A percentile compares a stretch with the other conserved stretches of the same genome.
Conservation (phyloP, 1,140 invertebrate genomes). For the Lordiphosa mommai region DNA sequence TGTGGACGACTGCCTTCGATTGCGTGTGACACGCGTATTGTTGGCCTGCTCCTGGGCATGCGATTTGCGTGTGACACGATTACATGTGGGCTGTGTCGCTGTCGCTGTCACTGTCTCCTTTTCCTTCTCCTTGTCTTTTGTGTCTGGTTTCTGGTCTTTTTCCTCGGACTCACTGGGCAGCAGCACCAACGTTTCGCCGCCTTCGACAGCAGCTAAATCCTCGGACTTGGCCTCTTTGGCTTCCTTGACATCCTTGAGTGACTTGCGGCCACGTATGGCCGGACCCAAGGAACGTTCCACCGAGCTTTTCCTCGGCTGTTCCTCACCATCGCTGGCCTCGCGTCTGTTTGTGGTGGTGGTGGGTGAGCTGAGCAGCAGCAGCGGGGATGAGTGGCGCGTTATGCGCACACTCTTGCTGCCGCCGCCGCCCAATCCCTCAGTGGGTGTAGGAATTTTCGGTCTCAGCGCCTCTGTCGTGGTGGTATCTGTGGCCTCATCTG, state of each 20-base stretch:
- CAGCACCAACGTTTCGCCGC: slow-evolving; percentile 22
- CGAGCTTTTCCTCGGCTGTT: slow-evolving; percentile 34
- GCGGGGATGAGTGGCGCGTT: slow-evolving; percentile 64
- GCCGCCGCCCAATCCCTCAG: slow-evolving; percentile 8
- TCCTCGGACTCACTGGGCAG: slow-evolving; percentile 5
- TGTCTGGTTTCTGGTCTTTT: slow-evolving; percentile 48
- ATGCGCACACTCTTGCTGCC: slow-evolving; percentile 40
- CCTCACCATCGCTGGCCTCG: slow-evolving; percentile 25
- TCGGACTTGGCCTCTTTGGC: slow-evolving; percentile 53
- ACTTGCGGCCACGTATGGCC: slow-evolving; percentile 66
- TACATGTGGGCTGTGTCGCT: slow-evolving; percentile 38
- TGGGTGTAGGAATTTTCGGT: slow-evolving; percentile 17
- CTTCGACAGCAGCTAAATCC: slow-evolving; percentile 18
- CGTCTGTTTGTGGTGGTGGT: slow-evolving; percentile 12
- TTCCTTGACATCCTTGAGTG: slow-evolving; percentile 69
- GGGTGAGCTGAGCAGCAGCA: slow-evolving; percentile 43
- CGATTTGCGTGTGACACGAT: slow-evolving; percentile 70
- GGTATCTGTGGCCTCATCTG: slow-evolving; percentile 1
- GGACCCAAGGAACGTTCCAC: slow-evolving; percentile 33
- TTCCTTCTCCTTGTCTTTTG: slow-evolving; percentile 54
- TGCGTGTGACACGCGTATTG: slow-evolving; percentile 67
- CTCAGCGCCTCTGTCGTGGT: background rate
- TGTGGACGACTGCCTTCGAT: slow-evolving; percentile 56
- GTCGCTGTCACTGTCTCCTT: slow-evolving; percentile 27
- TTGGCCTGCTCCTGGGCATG: slow-evolving; percentile 65